Evolutionary conservation across 2,113 vertebrate species (phyloP), one percentile per base, ranked within the genome.

Genomic region (Carollia perspicillata): DNA sequence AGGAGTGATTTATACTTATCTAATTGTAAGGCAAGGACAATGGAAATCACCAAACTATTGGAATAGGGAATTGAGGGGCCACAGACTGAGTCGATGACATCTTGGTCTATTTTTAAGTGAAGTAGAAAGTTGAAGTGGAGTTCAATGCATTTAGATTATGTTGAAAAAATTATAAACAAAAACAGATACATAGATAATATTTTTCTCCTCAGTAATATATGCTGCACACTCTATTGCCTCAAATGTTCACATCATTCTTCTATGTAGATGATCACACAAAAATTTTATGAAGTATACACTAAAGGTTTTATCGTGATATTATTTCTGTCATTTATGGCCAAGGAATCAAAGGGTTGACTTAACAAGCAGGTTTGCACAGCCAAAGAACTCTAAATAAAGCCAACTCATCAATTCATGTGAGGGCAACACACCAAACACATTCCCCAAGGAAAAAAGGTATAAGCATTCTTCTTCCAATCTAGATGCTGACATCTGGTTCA

Each of bases 21-120:
- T 87, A 94, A 92, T 83, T 68, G 74, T 16, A 86, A 53, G 37
- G 28, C 28, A 18, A 66, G 47, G 65, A 85, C n/a, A 74, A 30
- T 72, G 35, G 9, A 84, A 80, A 81, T 77, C 66, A 81, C 14
- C 11, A 37, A 74, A 49, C 44, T 47, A 12, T 0, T 69, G 60
- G n/a, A 53, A 51, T 22, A 63, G 12, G 3, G 22, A 78, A n/a
- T 13, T 30, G 6, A 0, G 8, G 3, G 33, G 2, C 72, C 30
- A 20, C 42, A 20, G 22, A 14, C 51, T 3, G 33, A 85, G 20
- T 2, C 9, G 8, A 28, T 26, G 44, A 33, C 74, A 4, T 60
- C 30, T 33, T 58, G 16, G 13, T 69, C 40, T 78, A 51, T 44
- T 75, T 68, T 83, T 37, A 77, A 33, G 35, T n/a, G 58, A 86